phyloP scores from a whole-genome alignment of 2,797 vertebrate species.

The Taeniopygia guttata region DNA sequence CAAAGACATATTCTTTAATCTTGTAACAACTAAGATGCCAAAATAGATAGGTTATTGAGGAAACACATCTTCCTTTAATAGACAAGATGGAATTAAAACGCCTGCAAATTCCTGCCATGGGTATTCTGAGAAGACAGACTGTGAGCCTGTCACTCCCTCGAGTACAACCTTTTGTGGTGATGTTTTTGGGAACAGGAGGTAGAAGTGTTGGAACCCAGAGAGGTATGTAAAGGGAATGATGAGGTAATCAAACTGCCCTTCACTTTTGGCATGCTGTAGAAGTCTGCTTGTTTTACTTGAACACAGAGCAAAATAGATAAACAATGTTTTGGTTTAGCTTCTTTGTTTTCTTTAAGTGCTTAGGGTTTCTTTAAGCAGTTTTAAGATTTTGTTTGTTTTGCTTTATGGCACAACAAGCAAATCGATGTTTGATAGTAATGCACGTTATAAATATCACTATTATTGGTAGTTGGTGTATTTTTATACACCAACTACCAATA shows the following conservation, averaged over 20 bases:
- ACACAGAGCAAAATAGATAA: background rate
- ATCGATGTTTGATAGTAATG: background rate
- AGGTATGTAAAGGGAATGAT: background rate
- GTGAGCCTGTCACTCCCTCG: conserved; percentile 1
- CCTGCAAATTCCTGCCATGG: conserved; percentile 51
- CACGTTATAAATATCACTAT: background rate
- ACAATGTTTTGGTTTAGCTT: background rate
- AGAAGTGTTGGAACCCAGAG: conserved; percentile 32
- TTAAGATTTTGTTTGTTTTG: background rate
- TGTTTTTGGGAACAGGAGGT: conserved; percentile 37
- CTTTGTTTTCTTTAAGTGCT: background rate
- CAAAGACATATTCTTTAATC: conserved; percentile 27
- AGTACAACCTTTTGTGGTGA: conserved; percentile 34
- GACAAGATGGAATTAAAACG: conserved; percentile 68
- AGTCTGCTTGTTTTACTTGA: background rate
- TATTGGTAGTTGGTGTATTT: conserved; percentile 27
- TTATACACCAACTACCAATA: background rate
- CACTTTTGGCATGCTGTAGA: background rate
- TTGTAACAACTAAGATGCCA: conserved; percentile 66
- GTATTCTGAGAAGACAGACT: conserved; percentile 51
- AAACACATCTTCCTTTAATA: conserved; percentile 66
- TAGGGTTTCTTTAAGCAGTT: background rate
- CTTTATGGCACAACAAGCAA: background rate
- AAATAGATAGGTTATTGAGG: conserved; percentile 66
- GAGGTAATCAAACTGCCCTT: background rate